Evolutionary conservation across 2,797 vertebrate species (phyloP).

Genomic region (Pseudochaenichthys georgianus): DNA sequence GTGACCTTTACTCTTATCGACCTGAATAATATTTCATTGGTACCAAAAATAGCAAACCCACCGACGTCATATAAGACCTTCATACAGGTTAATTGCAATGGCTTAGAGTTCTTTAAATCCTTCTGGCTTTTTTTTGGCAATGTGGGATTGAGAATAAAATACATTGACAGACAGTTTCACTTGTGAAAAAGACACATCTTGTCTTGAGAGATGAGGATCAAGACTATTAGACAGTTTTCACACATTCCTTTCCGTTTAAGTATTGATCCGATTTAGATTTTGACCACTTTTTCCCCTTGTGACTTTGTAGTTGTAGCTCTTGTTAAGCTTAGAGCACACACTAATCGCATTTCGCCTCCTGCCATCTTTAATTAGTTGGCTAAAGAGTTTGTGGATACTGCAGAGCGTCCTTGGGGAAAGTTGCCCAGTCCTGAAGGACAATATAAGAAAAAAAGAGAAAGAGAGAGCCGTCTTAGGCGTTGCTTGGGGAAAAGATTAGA

Average conservation of each 20-base stretch:
- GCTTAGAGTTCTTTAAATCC: constrained; percentile 23
- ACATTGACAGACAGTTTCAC: constrained; percentile 6
- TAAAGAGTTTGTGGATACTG: constrained; percentile 67
- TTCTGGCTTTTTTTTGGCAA: constrained; percentile 6
- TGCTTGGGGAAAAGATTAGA: constrained; percentile 65
- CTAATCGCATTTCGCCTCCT: constrained; percentile 60
- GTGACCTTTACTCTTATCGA: background rate
- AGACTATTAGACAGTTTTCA: background rate
- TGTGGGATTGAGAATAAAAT: constrained; percentile 26
- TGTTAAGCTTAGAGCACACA: constrained; percentile 48
- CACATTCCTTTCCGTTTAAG: constrained; percentile 30
- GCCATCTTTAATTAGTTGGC: constrained; percentile 73
- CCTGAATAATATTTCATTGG: constrained; percentile 22
- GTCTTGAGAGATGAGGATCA: background rate
- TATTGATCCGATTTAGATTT: constrained; percentile 41
- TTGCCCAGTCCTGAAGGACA: constrained; percentile 67
- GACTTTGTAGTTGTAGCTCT: constrained; percentile 57
- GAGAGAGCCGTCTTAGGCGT: constrained; percentile 49
- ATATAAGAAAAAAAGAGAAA: constrained; percentile 4
- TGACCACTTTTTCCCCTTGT: constrained; percentile 22
- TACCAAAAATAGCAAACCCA: constrained; percentile 3
- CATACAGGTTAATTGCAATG: constrained; percentile 2
- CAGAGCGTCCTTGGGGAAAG: constrained; percentile 64
- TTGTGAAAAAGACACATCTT: constrained; percentile 12
- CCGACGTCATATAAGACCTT: background rate